Conservation (phyloP, 2,113 vertebrate species). For the Thunnus thynnus region DNA sequence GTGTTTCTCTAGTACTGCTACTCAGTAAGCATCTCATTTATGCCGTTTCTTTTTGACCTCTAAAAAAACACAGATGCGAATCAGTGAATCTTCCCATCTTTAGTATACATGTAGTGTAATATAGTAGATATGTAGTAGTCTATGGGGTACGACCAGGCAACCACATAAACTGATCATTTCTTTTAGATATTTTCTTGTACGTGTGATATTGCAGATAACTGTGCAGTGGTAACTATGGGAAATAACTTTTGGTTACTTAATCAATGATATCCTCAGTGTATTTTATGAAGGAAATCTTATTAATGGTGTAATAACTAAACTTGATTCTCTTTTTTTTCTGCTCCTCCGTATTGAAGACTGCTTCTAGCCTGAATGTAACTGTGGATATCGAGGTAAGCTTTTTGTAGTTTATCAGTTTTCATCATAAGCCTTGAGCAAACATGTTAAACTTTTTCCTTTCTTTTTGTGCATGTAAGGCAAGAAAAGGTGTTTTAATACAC, state of each 20-base stretch:
- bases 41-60: too few species aligned
- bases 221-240: background rate
- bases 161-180: too few species aligned
- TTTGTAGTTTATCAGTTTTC: background rate
- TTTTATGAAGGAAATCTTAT: background rate
- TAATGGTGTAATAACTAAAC: background rate
- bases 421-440: background rate
- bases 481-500: background rate
- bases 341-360: background rate
- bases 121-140: too few species aligned
- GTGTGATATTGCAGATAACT: background rate
- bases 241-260: background rate
- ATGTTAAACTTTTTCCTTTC: too few species aligned
- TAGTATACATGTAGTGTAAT: too few species aligned
- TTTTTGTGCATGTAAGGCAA: background rate
- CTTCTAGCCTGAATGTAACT: slow-evolving; percentile 65
- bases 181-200: background rate
- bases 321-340: background rate
- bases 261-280: background rate
- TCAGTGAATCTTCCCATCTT: too few species aligned
- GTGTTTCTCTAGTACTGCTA: too few species aligned
- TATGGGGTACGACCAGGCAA: background rate
- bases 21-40: too few species aligned
- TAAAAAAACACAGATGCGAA: too few species aligned
- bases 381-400: slow-evolving; percentile 71